Evolutionary conservation across 2,888 invertebrate species (phyloP), one percentile per base, ranked within the genome.

Genomic region (Venustoraphidia nigricollis): DNA sequence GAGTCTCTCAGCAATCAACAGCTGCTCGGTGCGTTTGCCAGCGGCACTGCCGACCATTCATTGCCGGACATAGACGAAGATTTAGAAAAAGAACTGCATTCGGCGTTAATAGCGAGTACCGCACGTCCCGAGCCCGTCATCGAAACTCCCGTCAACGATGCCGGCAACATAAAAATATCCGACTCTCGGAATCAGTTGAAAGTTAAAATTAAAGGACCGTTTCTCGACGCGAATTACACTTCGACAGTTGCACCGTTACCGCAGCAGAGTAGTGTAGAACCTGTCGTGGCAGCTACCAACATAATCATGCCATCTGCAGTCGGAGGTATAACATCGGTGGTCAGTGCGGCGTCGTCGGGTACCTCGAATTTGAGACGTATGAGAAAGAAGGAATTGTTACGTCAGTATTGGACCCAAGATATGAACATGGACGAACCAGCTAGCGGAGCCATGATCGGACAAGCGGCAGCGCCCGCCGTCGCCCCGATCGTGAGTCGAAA

Each of bases 161-260:
- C 68, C 2, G 60, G 65, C 2, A 72, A 71, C 50, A 80, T 79
- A 3, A 86, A 86, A 61, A 67, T 87, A 1, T 80, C 81, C 1
- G 88, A 89, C 65, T 83, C 88, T 0, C 73, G 89, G 35, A 89
- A 89, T 65, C 90, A 90, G 61, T 68, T 92, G 5, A 91, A 91
- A 63, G 81, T 92, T 0, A 92, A 92, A 66, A 91, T 91, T 53
- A 91, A 92, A 63, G 91, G 90, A 3, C 91, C 91, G 1, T 80
- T 86, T 58, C 74, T 87, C 51, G 87, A 89, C 57, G 79, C 73
- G 0, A 87, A 83, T 60, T 85, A 82, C 37, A 72, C 81, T 2
- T 75, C 78, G 47, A 72, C 76, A 0, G 70, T 72, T 1, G 69
- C 73, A 42, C 72, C 77, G 4, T 65, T 76, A n/a, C 75, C 71